Base-by-base conservation (phyloP, 2,113 vertebrate species). In the Paracanthobrama guichenoti region DNA sequence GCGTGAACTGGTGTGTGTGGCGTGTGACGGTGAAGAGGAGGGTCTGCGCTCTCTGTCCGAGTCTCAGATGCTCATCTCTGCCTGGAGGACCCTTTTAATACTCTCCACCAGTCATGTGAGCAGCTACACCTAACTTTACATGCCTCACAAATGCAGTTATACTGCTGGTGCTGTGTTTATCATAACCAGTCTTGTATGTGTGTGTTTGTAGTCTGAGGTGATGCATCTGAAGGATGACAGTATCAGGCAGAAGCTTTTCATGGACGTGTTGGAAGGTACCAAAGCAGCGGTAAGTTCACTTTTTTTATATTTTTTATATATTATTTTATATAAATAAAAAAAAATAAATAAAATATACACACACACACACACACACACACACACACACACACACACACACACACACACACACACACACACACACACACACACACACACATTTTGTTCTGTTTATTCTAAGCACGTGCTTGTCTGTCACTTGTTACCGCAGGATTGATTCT, bases 1-100 rank as follows among this genome's bases (percentile, higher is more conserved):
- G 79, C 96, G 93, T 88, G 94, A 95, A 1, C 89, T 99, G 91
- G 97, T 97, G 0, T 91, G 88, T 46, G 95, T 96, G 0, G 92
- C 94, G 87, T 96, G 96, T 0, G 96, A 97, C 87, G 94, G 93
- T 0, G 97, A 97, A 84, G 96, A 96, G 26, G 93, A 92, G 72
- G 94, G 95, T 85, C 94, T 96, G 62, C 91, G 94, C 28, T 94
- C 94, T 22, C 53, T 96, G n/a, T 72, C 94, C 0, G 97, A 99
- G 84, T 96, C 95, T 22, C 97, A 98, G 66, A 96, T 97, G 96
- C 92, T 99, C 84, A 95, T 99, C 87, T 97, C 97, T 0, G 97
- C 98, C 53, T 99, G 98, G 98, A 83, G 97, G 79, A 96, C 96
- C 93, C 92, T 99, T 84, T 96, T 99, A 13, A 96, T 99, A 67